phyloP scores from a whole-genome alignment of 1,140 invertebrate species.

The Camponotus vicinus region DNA sequence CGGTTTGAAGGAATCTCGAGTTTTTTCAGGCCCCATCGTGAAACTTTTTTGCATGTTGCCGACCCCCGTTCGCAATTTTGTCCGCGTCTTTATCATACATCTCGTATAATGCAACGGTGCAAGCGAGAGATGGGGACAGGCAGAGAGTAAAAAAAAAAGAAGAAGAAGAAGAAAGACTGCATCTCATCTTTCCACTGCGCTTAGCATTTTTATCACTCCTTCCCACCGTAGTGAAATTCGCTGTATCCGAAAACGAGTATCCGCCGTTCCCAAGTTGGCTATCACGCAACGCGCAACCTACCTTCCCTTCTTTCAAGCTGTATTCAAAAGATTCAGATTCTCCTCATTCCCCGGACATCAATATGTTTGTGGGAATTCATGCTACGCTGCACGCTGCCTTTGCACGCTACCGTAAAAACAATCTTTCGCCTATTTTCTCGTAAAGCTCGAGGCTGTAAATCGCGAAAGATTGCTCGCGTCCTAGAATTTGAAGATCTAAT shows the following conservation, averaged over 20 bases:
- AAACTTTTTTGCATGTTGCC: slow-evolving; percentile 37
- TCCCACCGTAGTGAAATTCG: slow-evolving; percentile 57
- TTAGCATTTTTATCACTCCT: slow-evolving; percentile 67
- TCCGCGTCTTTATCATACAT: slow-evolving; percentile 23
- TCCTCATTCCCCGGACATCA: slow-evolving; percentile 38
- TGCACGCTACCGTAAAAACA: slow-evolving; percentile 25
- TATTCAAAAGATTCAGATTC: slow-evolving; percentile 45
- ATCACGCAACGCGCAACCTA: slow-evolving; percentile 27
- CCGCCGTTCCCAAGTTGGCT: slow-evolving; percentile 38
- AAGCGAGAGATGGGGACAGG: neutral
- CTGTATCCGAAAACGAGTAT: slow-evolving; percentile 41
- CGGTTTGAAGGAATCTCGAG: neutral
- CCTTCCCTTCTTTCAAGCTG: slow-evolving; percentile 1
- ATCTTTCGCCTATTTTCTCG: slow-evolving; percentile 18
- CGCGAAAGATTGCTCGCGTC: neutral
- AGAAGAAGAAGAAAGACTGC: slow-evolving; percentile 1
- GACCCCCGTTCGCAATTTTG: slow-evolving; percentile 34
- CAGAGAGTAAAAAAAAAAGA: slow-evolving; percentile 24
- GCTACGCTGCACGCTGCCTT: neutral
- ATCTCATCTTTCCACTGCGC: slow-evolving; percentile 53
- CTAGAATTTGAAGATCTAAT: neutral
- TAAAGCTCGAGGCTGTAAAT: slow-evolving; percentile 2
- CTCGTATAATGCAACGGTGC: neutral
- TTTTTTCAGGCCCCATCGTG: slow-evolving; percentile 15
- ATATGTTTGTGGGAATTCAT: slow-evolving; percentile 46